phyloP scores from a whole-genome alignment of 2,797 vertebrate species.

The Lithobates sylvaticus region DNA sequence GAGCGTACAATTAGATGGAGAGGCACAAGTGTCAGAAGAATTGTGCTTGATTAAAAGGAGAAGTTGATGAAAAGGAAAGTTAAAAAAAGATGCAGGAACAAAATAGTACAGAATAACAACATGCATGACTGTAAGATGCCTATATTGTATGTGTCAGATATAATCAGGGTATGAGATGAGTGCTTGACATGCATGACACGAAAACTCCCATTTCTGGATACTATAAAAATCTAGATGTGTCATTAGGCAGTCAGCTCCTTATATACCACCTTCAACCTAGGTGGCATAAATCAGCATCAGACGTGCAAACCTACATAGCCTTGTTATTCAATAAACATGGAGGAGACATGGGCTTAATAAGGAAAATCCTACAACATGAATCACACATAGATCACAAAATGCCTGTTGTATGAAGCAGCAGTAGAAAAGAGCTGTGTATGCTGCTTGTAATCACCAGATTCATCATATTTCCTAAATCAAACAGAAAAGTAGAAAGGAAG shows the following conservation, averaged over 20 bases:
- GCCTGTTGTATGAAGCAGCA: background rate
- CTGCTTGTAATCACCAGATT: background rate
- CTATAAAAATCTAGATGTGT: constrained; percentile 15
- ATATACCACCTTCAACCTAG: constrained; percentile 15
- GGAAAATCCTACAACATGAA: background rate
- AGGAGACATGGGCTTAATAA: background rate
- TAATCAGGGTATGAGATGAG: background rate
- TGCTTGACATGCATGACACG: constrained; percentile 16
- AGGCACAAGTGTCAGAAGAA: background rate
- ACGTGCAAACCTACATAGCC: background rate
- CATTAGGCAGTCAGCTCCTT: constrained; percentile 14
- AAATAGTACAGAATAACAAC: background rate
- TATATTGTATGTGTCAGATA: constrained; percentile 8
- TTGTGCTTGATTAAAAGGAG: background rate
- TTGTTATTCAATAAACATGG: background rate
- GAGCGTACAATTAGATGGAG: background rate
- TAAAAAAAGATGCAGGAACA: background rate
- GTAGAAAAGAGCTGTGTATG: background rate
- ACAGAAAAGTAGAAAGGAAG: background rate
- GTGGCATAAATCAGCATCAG: background rate
- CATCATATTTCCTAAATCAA: background rate
- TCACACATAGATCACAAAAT: background rate
- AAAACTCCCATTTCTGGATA: constrained; percentile 15
- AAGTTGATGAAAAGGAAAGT: background rate
- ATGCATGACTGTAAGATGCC: background rate